Conservation (phyloP, 2,797 vertebrate genomes). For the Peromyscus melanophrys region DNA sequence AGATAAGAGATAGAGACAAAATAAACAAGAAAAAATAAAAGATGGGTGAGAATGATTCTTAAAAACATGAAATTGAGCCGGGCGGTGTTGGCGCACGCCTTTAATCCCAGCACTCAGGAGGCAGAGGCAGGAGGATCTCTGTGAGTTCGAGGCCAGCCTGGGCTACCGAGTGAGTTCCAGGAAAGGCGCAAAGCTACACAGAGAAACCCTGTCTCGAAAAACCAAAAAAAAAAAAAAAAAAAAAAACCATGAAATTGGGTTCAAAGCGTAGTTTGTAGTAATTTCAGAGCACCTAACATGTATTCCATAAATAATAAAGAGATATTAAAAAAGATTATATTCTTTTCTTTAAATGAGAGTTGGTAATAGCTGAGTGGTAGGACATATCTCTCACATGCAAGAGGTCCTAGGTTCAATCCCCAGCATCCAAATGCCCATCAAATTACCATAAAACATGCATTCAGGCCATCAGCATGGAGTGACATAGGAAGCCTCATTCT, state of each 20-base stretch:
- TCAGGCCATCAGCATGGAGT: background rate
- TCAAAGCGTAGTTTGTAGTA: slow-evolving; percentile 10
- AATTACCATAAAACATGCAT: background rate
- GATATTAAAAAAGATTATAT: background rate
- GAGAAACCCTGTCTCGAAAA: no score
- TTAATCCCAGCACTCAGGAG: no score
- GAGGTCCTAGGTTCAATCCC: background rate
- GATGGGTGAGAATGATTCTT: background rate
- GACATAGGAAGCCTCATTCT: background rate
- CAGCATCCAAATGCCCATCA: background rate
- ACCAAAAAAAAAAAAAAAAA: no score
- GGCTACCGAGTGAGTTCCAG: no score
- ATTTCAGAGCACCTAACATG: slow-evolving; percentile 5
- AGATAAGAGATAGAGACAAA: background rate
- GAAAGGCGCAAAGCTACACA: no score
- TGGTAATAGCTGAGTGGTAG: background rate
- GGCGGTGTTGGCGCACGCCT: no score
- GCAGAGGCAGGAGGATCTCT: no score
- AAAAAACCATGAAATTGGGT: background rate
- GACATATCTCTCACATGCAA: background rate
- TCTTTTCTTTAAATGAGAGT: background rate
- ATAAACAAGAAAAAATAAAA: background rate
- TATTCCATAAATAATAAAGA: slow-evolving; percentile 4
- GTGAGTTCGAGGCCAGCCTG: no score
- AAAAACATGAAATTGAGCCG: background rate